Evolutionary conservation across 2,888 invertebrate genomes (phyloP), one percentile per base, ranked within the genome.

Genomic region (Imbricaverruca yamaguchii): DNA sequence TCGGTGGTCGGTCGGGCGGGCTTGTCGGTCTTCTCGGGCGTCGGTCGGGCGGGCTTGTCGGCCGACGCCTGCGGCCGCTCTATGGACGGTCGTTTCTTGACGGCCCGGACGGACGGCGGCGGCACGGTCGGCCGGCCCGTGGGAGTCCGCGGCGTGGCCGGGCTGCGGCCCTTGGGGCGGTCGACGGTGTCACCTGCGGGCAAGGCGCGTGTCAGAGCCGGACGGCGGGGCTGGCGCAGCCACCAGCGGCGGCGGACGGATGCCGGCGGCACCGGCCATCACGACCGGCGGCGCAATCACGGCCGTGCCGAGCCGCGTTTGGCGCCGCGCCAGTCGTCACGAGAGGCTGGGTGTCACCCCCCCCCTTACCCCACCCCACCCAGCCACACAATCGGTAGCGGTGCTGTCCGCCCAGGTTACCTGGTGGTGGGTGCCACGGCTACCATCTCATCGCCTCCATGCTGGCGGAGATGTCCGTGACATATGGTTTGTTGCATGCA

Each of bases 111-210:
- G 2, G 55, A 11, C 53, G 55, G 21, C 18, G 74, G 9, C 13
- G 55, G 23, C 9, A 9, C 53, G 55, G 23, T 21, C 74, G 53
- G 18, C n/a, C 21, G 18, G 55, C 53, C 15, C 1, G 74, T 74
- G 9, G 74, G 74, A 21, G 74, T 74, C 21, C 74, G 74, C 74
- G 74, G 55, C 53, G 74, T 55, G 74, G 74, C 74, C 53, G 74
- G 55, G 13, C 53, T 55, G 74, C 74, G 74, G 21, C 74, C 74
- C 74, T 74, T 74, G 55, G 74, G 21, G 18, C 74, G 74, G 55
- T 74, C 74, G 18, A 74, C 74, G 18, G 53, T 23, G 21, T 74
- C 74, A 0, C 74, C 74, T 74, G 74, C 21, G 74, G 74, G 10
- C 74, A 53, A 13, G 53, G 67, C 23, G 23, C 67, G n/a, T 23